These are phyloP conservation scores for Drosophila anceps DNA, from an alignment of 2,888 invertebrate genomes.

Conservation along the genomic window DNA sequence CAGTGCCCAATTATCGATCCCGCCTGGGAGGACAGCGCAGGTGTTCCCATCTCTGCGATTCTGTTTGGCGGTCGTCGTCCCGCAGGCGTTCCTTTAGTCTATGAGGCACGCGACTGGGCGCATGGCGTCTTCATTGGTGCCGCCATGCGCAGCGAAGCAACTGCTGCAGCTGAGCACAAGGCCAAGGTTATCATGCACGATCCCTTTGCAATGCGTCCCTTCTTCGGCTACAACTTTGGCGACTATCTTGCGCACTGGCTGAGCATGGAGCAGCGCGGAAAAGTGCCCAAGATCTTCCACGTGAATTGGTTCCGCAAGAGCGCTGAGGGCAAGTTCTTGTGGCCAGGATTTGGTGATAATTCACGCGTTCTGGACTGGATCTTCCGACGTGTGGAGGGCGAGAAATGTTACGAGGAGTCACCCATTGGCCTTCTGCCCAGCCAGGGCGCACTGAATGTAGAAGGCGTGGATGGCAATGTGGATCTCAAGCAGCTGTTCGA, in stretches of 20 bases:
- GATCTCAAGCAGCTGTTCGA: slow-evolving; percentile 93
- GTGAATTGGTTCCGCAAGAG: slow-evolving; percentile 99
- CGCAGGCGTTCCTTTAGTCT: slow-evolving; percentile 96
- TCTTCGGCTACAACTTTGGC: slow-evolving; percentile 99
- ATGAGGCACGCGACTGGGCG: slow-evolving; percentile 96
- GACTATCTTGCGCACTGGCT: slow-evolving; percentile 98
- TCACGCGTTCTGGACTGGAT: slow-evolving; percentile 98
- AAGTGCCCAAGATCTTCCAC: slow-evolving; percentile 97
- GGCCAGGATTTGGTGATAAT: slow-evolving; percentile 99
- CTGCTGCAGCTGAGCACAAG: slow-evolving; percentile 98
- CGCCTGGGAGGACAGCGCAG: slow-evolving; percentile 95
- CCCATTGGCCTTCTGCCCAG: slow-evolving; percentile 91
- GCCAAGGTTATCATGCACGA: slow-evolving; percentile 98
- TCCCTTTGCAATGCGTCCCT: slow-evolving; percentile 99
- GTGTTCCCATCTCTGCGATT: slow-evolving; percentile 98
- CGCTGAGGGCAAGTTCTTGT: slow-evolving; percentile 94
- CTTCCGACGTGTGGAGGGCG: slow-evolving; percentile 92
- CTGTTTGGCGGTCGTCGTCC: slow-evolving; percentile 98
- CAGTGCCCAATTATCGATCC: slow-evolving; percentile 98
- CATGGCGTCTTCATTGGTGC: slow-evolving; percentile 99
- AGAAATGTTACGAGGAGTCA: slow-evolving; percentile 89
- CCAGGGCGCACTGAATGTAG: slow-evolving; percentile 88
- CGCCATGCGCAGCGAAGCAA: slow-evolving; percentile 97
- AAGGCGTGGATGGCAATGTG: slow-evolving; percentile 89
- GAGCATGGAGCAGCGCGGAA: slow-evolving; percentile 90